Percentiles rank a stretch among this genome's conserved stretches.
Conservation (phyloP, 2,113 vertebrate species). For the Rhodinocichla rosea region DNA sequence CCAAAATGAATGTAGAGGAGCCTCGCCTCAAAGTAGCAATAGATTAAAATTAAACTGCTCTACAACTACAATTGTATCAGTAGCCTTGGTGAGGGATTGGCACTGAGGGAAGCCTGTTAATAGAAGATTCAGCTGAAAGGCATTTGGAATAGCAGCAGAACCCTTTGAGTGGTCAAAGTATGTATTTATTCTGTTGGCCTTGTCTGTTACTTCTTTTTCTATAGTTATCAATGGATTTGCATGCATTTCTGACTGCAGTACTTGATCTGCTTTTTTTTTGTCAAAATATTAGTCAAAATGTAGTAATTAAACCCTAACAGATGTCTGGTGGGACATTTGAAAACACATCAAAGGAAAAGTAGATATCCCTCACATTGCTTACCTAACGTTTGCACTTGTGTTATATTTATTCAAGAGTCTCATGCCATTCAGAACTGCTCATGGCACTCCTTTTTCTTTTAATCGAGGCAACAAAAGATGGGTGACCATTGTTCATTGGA, state of each 20-base stretch:
- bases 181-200: not conserved
- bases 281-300: not conserved
- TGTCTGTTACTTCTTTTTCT: not conserved
- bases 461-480: not conserved
- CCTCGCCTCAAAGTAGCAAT: not conserved
- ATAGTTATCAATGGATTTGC: not conserved
- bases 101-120: not conserved
- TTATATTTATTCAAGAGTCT: not conserved
- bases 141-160: not conserved
- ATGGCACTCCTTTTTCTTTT: not conserved
- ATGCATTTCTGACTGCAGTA: not conserved
- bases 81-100: not conserved
- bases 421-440: not conserved
- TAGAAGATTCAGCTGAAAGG: not conserved
- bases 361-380: not conserved
- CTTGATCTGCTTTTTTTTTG: not conserved
- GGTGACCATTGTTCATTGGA: not conserved
- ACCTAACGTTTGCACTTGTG: not conserved
- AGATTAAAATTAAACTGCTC: not conserved
- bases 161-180: not conserved
- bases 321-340: not conserved
- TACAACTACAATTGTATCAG: not conserved
- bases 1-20: not conserved
- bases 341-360: not conserved
- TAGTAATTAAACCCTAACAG: not conserved